phyloP scores from a whole-genome alignment of 2,888 invertebrate genomes.

The Dryobotodes eremita region DNA sequence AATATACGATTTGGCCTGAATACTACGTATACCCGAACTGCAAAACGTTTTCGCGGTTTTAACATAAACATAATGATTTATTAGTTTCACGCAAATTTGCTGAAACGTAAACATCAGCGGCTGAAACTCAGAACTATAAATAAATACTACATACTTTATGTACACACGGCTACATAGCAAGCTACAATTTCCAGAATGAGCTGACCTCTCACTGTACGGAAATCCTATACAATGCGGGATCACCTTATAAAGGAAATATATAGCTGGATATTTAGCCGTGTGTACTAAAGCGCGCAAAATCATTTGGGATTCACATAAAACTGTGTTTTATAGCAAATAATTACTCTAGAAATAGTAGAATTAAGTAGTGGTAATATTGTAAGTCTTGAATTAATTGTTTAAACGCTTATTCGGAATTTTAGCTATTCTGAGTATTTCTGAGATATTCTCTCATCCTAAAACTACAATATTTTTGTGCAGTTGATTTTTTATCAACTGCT shows the following conservation, averaged over 20 bases:
- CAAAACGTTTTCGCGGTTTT: neutral
- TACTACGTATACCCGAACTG: neutral
- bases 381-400: no score
- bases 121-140: slow-evolving; percentile 4
- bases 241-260: no score
- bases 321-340: neutral
- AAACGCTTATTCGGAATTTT: no score
- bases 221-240: no score
- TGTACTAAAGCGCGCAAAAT: neutral
- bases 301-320: neutral
- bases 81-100: slow-evolving; percentile 13
- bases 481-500: no score
- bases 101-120: slow-evolving; percentile 22
- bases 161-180: neutral
- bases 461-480: no score
- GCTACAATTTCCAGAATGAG: no score
- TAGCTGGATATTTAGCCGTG: neutral
- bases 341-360: no score
- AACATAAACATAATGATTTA: slow-evolving; percentile 14
- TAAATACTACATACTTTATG: slow-evolving; percentile 17
- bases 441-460: no score
- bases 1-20: neutral
- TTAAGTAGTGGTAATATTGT: no score
- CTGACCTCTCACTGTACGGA: no score
- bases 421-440: no score